These are phyloP conservation scores for Heterotis niloticus DNA, from an alignment of 2,113 vertebrate genomes.

Conservation along the genomic window DNA sequence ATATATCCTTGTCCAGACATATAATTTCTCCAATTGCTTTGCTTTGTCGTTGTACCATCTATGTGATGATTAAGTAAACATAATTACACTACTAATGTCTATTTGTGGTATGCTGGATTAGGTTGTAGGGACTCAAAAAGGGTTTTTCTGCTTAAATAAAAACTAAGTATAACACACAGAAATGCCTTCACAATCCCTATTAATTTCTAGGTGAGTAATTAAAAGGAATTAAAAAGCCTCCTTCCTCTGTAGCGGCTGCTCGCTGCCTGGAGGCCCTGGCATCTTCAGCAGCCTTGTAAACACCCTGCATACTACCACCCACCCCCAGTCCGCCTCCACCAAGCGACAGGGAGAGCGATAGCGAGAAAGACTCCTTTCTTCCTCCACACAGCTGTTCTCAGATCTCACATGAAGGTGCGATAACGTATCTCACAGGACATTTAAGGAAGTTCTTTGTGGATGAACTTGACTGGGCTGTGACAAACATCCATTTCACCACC, in stretches of 20 bases:
- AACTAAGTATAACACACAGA: neutral
- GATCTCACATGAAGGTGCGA: neutral
- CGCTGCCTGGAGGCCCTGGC: neutral
- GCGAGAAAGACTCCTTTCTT: neutral
- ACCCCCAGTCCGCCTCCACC: neutral
- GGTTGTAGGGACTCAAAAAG: conserved; percentile 8
- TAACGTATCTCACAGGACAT: conserved; percentile 7
- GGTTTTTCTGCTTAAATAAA: neutral
- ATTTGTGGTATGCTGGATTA: conserved; percentile 8
- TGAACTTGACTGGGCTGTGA: neutral
- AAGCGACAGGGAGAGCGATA: neutral
- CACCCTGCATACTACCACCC: neutral
- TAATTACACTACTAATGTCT: neutral
- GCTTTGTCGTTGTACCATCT: neutral
- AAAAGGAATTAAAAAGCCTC: conserved; percentile 1
- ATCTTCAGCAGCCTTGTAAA: neutral
- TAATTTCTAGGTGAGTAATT: conserved; percentile 22
- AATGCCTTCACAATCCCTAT: neutral
- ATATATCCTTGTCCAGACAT: neutral
- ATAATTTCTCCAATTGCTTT: neutral
- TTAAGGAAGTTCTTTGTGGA: neutral
- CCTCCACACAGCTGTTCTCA: neutral
- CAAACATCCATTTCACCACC: neutral
- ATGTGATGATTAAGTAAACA: neutral
- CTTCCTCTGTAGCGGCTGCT: conserved; percentile 1